Evolutionary conservation across 2,797 vertebrate species (phyloP).

Genomic region (Natrix natrix): DNA sequence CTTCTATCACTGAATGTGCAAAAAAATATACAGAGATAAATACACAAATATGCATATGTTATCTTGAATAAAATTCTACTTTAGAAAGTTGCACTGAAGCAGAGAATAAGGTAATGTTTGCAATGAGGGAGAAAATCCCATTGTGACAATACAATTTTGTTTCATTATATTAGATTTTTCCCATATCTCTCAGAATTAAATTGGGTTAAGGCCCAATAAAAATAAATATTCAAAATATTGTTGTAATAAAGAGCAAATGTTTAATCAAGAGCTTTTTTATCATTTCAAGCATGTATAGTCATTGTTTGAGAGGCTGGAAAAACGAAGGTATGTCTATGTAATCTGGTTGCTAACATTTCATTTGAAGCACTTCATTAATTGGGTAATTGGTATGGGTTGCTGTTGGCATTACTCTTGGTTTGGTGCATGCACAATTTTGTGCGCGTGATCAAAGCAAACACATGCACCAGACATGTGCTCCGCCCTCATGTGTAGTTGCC

Average conservation of each 20-base stretch:
- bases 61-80: neutral
- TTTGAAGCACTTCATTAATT: conserved; percentile 40
- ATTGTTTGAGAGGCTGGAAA: neutral
- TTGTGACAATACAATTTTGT: neutral
- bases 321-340: conserved; percentile 18
- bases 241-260: neutral
- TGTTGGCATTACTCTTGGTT: too few species aligned
- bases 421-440: too few species aligned
- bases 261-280: neutral
- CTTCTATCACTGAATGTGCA: neutral
- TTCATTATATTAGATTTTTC: neutral
- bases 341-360: conserved; percentile 44
- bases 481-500: too few species aligned
- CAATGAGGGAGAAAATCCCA: neutral
- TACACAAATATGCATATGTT: neutral
- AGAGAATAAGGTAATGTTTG: neutral
- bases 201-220: neutral
- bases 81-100: neutral
- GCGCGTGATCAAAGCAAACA: too few species aligned
- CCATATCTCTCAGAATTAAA: neutral
- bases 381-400: conserved; percentile 42
- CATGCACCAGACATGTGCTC: too few species aligned
- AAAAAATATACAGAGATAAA: neutral
- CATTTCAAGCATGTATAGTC: neutral
- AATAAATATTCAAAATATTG: neutral